Conservation (phyloP, 2,113 vertebrate genomes). For the Micronycteris hirsuta region DNA sequence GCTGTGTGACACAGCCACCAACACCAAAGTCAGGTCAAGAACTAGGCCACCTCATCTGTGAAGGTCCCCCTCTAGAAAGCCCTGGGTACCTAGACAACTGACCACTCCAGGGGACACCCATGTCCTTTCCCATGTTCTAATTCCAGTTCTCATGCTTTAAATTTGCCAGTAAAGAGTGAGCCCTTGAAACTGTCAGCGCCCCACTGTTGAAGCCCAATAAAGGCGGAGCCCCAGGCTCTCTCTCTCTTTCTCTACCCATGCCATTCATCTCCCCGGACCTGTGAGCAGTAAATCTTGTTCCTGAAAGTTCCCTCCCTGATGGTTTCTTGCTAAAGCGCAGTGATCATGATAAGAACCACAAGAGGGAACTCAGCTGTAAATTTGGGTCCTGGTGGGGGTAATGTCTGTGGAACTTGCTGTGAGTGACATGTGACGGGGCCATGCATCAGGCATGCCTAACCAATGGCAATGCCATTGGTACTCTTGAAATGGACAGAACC, state of each 20-base stretch:
- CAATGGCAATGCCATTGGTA: background rate
- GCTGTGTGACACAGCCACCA: background rate
- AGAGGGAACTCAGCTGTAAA: background rate
- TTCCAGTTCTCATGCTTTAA: background rate
- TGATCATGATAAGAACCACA: background rate
- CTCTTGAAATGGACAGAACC: fast-evolving
- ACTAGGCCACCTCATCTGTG: background rate
- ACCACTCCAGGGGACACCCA: background rate
- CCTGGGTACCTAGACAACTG: background rate
- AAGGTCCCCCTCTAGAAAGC: background rate
- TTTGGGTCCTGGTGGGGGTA: background rate
- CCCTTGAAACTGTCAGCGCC: background rate
- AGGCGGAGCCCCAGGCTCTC: background rate
- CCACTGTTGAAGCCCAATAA: background rate
- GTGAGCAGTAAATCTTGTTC: background rate
- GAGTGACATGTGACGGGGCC: background rate
- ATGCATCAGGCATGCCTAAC: too few relatives aligned
- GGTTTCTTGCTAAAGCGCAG: background rate
- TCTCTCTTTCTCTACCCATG: background rate
- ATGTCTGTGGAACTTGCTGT: background rate
- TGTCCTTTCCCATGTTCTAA: background rate
- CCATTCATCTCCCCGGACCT: background rate
- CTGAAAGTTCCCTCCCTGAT: background rate
- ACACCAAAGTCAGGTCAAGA: background rate
- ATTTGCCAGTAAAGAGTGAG: background rate